phyloP scores from a whole-genome alignment of 1,140 invertebrate genomes.

The Heliothis subflexa region DNA sequence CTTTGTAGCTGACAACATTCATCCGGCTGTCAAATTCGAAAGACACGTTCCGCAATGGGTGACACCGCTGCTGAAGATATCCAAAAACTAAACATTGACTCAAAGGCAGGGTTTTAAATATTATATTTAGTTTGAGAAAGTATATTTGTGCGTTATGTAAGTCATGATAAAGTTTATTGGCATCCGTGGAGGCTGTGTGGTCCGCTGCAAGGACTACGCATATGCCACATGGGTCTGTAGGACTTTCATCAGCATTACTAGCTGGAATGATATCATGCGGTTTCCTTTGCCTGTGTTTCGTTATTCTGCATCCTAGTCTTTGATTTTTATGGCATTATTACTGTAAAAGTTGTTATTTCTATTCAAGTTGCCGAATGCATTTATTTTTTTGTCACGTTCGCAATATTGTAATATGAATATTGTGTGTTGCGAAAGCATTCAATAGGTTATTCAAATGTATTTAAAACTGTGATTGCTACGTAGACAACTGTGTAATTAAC shows the following conservation, averaged over 20 bases:
- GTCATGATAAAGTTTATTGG: constrained; percentile 87
- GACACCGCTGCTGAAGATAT: constrained; percentile 86
- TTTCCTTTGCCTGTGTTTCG: not conserved
- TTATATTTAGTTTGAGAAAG: constrained; percentile 73
- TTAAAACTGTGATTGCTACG: not conserved
- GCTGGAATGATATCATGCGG: constrained; percentile 31
- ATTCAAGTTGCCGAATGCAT: not conserved
- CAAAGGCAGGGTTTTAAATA: constrained; percentile 89
- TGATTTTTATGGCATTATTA: not conserved
- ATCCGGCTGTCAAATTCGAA: constrained; percentile 56
- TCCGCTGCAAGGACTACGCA: constrained; percentile 80
- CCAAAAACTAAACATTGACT: constrained; percentile 87
- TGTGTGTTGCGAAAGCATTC: not conserved
- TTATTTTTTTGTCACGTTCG: not conserved
- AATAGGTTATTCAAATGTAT: constrained; percentile 15
- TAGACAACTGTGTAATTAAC: not conserved
- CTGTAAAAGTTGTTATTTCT: too few relatives aligned
- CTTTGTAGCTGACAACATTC: constrained; percentile 16
- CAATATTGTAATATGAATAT: not conserved
- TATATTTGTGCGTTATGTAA: constrained; percentile 55
- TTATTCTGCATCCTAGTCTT: not conserved
- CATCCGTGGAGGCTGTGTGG: constrained; percentile 83
- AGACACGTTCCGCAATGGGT: constrained; percentile 78
- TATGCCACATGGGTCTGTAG: constrained; percentile 88
- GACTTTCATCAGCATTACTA: constrained; percentile 73